Evolutionary conservation across 2,113 vertebrate species (phyloP).

Genomic region (Vombatus ursinus): DNA sequence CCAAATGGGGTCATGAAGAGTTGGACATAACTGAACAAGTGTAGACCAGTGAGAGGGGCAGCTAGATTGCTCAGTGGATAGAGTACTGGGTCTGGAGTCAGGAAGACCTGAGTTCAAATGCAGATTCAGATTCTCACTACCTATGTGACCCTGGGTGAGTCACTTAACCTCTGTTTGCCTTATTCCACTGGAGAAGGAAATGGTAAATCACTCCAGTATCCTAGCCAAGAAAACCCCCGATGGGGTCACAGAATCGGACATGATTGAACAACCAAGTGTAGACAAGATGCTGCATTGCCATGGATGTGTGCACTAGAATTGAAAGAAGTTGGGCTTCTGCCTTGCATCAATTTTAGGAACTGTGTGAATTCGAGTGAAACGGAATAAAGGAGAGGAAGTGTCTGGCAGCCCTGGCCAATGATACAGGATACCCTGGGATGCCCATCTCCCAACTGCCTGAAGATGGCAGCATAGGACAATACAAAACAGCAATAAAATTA

Average conservation of each 20-base stretch:
- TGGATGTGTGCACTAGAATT: background rate
- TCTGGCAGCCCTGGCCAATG: background rate
- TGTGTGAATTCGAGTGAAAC: background rate
- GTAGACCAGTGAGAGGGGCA: background rate
- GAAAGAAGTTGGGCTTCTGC: constrained; percentile 14
- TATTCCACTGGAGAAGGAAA: background rate
- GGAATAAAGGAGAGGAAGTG: background rate
- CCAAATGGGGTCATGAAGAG: background rate
- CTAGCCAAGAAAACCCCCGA: background rate
- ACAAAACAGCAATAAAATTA: background rate
- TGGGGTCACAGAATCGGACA: background rate
- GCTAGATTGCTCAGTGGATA: background rate
- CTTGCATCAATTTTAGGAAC: background rate
- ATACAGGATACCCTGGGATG: background rate
- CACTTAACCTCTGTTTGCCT: background rate
- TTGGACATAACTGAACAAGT: background rate
- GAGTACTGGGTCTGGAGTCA: background rate
- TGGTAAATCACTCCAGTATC: background rate
- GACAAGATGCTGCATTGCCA: background rate
- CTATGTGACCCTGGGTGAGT: background rate
- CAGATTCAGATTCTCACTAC: background rate
- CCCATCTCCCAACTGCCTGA: background rate
- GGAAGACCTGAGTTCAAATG: background rate
- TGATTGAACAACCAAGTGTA: background rate
- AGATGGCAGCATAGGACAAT: constrained; percentile 68